Evolutionary conservation across 2,888 invertebrate genomes (phyloP), one percentile per base, ranked within the genome.

Genomic region (Cosmopolites sordidus): DNA sequence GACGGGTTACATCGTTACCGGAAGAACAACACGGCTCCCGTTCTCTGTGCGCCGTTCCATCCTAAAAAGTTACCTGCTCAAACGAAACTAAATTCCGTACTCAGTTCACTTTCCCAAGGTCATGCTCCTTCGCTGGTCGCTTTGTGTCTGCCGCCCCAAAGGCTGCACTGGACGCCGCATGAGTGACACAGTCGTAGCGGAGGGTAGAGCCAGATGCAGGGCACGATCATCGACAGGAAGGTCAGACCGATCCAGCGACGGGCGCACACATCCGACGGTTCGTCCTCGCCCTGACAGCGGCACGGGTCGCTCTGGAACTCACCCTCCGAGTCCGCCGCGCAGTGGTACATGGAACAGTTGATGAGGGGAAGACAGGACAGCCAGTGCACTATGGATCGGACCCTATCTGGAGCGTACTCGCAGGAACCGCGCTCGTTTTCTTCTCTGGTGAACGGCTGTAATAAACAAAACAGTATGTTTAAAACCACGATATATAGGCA

Each of bases 121-220:
- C 56, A 56, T 56, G 56, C 56, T 8, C 45, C 52, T 5, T 56
- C 56, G 16, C 49, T 56, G 40, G 52, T 49, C 9, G 56, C 49
- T 52, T 56, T 52, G 38, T 95, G 95, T 63, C 82, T 80, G 4
- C 92, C 92, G 49, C 93, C 95, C 66, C 92, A 92, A 51, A 89
- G 72, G 54, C 86, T 87, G 68, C 92, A 90, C 48, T 83, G 80
- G 58, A 87, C 80, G 46, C 91, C 91, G 66, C 89, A 86, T 76
- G 83, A 82, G 76, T 94, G 93, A 68, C 87, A 86, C 64, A 89
- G 85, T 65, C 86, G 85, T 59, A 95, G 79, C 54, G 93, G 92
- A 66, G 88, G 83, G 78, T 96, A 96, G 76, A 92, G 89, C 83
- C 95, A 96, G 66, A 97, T 79, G 75, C 96, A 96, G 62, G 96